Base-by-base conservation (phyloP, 1,140 invertebrate genomes). In the Pantala flavescens region DNA sequence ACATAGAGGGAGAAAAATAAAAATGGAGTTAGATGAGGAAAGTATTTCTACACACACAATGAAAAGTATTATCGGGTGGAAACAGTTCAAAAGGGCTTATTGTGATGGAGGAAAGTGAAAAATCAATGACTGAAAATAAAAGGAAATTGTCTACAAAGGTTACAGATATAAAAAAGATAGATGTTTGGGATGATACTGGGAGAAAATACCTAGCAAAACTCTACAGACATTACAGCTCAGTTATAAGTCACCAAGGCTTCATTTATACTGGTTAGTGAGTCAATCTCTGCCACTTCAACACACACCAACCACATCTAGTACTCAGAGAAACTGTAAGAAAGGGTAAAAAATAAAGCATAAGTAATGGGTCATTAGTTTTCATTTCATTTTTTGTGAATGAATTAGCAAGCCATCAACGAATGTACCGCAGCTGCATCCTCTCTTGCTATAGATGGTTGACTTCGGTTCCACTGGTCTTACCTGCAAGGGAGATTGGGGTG, bases 401-500 rank as follows among this genome's bases (percentile, higher is more conserved):
- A 72, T 36, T 36, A 72, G 42, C 24, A 72, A 42, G 24, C 24
- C 24, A 42, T 42, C 71, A 72, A 72, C 19, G 24, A 21, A 36
- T 72, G 24, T 72, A 72, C 42, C 71, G 24, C 24, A 28, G 24
- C 24, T 42, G 71, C 71, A 72, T 21, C 71, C 23, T 21, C 19
- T 24, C 28, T 71, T 16, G 16, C 28, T 70, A 2, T 71, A 63
- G 49, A 21, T 14, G 49, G 49, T 21, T 19, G 49, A 63, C 14
- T 19, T 63, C n/a, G 12, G 49, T 63, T 63, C 49, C 49, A 63
- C n/a, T 21, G 16, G 3, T 63, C 49, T 63, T 63, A 63, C 49
- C 49, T 63, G 49, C 49, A 63, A 63, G 49, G 49, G 49, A 63
- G 49, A 80, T 78, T 82, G 81, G 79, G 83, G 82, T 75, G 84